Evolutionary conservation across 2,888 invertebrate species (phyloP).

Genomic region (Plebejus argus): DNA sequence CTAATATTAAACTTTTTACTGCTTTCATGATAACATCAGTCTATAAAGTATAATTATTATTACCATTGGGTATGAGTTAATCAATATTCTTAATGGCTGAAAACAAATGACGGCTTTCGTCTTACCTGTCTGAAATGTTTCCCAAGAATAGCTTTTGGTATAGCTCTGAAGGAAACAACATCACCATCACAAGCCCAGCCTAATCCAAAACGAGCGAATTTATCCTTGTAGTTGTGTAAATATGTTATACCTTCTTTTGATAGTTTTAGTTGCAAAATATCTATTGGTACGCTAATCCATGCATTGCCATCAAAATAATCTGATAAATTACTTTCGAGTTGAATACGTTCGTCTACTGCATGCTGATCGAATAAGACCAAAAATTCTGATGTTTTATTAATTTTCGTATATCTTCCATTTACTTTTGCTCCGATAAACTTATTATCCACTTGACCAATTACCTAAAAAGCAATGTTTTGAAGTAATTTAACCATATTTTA

Average conservation of each 20-base stretch:
- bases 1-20: slow-evolving; percentile 77
- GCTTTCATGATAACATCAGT: slow-evolving; percentile 65
- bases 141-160: slow-evolving; percentile 84
- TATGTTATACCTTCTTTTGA: slow-evolving; percentile 74
- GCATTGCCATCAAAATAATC: slow-evolving; percentile 68
- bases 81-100: not conserved
- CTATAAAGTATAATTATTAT: slow-evolving; percentile 47
- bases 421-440: slow-evolving; percentile 85
- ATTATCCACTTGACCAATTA: slow-evolving; percentile 87
- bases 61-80: not conserved
- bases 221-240: slow-evolving; percentile 74
- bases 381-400: slow-evolving; percentile 63
- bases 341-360: slow-evolving; percentile 91
- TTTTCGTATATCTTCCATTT: slow-evolving; percentile 47
- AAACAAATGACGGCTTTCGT: not conserved
- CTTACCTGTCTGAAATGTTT: slow-evolving; percentile 79
- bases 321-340: slow-evolving; percentile 85
- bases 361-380: slow-evolving; percentile 92
- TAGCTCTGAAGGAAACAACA: slow-evolving; percentile 70
- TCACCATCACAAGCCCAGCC: slow-evolving; percentile 65
- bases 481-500: not conserved
- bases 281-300: slow-evolving; percentile 60
- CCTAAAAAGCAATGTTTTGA: slow-evolving; percentile 56
- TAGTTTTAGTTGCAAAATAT: slow-evolving; percentile 56
- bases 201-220: slow-evolving; percentile 82